Percentiles rank a stretch among this genome's conserved stretches.
These are phyloP conservation scores for Puffinus mauretanicus DNA, from an alignment of 2,113 vertebrate genomes.

Conservation along the genomic window DNA sequence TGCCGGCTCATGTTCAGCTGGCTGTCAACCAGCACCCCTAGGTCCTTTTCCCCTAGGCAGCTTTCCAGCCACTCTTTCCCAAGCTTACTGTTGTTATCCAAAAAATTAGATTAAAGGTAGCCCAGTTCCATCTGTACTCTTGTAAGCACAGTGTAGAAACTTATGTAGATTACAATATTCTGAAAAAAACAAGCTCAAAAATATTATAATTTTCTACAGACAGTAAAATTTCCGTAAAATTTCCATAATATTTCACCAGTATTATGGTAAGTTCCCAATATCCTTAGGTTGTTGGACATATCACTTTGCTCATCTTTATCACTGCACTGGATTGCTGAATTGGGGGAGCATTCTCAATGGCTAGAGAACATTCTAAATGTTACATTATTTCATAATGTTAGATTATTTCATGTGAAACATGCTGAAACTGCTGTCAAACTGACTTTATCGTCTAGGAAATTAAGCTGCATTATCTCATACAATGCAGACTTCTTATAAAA, in stretches of 20 bases:
- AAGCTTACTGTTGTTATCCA: background rate
- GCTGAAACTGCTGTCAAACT: constrained; percentile 66
- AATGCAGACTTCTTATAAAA: constrained; percentile 62
- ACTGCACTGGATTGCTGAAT: background rate
- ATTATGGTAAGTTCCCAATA: background rate
- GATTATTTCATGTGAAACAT: constrained; percentile 56
- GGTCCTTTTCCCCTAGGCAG: no score
- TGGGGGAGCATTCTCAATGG: background rate
- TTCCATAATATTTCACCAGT: background rate
- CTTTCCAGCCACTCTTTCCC: no score
- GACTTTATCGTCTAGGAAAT: constrained; percentile 68
- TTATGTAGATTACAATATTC: background rate
- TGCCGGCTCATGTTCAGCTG: no score
- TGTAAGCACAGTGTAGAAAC: background rate
- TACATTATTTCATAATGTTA: constrained; percentile 32
- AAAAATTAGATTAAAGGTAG: background rate
- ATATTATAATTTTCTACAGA: background rate
- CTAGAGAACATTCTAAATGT: constrained; percentile 30
- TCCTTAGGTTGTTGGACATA: background rate
- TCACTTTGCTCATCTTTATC: background rate
- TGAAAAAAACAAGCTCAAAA: background rate
- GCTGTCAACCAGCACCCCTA: no score
- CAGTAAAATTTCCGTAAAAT: background rate
- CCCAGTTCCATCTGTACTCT: background rate
- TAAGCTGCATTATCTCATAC: constrained; percentile 64